Conservation (phyloP, 1,140 invertebrate species). For the Augochlora pura region DNA sequence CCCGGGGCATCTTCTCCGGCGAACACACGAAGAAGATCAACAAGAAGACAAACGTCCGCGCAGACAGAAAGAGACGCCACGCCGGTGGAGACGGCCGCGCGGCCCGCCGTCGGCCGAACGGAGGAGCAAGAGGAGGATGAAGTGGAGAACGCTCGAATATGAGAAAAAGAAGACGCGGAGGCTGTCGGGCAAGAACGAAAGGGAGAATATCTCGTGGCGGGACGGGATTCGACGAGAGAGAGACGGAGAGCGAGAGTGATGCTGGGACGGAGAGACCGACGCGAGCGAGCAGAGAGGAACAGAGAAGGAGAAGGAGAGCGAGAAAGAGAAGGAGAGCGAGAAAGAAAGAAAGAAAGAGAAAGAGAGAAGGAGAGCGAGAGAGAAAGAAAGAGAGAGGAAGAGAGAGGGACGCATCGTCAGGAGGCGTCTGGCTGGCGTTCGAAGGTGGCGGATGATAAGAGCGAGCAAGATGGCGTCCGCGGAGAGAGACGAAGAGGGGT, state of each 20-base stretch:
- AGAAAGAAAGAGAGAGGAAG: constrained; percentile 1
- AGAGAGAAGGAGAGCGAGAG: constrained; percentile 1
- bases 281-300: too few species aligned
- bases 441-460: constrained; percentile 50
- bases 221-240: background rate
- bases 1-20: constrained; percentile 18
- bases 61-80: constrained; percentile 14
- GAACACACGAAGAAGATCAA: background rate
- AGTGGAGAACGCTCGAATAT: constrained; percentile 25
- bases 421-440: constrained; percentile 39
- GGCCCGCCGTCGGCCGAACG: too few species aligned
- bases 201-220: background rate
- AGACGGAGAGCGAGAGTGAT: background rate
- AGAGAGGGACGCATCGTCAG: constrained; percentile 8
- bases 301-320: too few species aligned
- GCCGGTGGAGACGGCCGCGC: background rate
- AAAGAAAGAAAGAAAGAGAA: background rate
- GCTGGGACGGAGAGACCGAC: too few species aligned
- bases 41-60: constrained; percentile 34
- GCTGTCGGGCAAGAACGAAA: background rate
- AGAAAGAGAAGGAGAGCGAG: too few species aligned
- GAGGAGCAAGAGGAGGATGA: background rate
- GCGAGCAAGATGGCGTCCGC: constrained; percentile 16
- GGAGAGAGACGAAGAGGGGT: constrained; percentile 42
- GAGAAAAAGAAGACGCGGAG: background rate